Conservation (phyloP, 2,797 vertebrate species). For the Crenichthys baileyi region DNA sequence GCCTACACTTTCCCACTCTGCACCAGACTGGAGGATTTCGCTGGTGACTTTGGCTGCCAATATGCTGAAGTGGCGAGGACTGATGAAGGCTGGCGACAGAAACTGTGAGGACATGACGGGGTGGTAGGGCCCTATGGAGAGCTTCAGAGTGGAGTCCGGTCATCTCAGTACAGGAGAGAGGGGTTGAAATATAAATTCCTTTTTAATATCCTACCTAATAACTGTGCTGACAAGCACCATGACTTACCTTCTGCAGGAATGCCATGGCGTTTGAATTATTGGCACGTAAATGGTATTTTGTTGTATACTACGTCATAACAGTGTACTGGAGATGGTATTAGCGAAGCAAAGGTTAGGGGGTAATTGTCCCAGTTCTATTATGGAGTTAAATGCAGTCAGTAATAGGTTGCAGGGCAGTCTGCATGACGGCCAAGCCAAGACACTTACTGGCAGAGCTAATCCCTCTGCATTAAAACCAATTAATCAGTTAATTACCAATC, state of each 20-base stretch:
- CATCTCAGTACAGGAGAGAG: conserved; percentile 28
- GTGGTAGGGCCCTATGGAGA: conserved; percentile 39
- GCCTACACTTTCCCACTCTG: conserved; percentile 28
- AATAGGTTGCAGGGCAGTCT: conserved; percentile 6
- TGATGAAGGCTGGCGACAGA: conserved; percentile 60
- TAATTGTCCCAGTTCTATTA: conserved; percentile 61
- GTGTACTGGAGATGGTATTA: conserved; percentile 49
- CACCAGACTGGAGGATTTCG: conserved; percentile 24
- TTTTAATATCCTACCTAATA: conserved; percentile 75
- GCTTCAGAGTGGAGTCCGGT: conserved; percentile 19
- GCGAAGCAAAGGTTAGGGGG: conserved; percentile 71
- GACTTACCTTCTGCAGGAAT: conserved; percentile 73
- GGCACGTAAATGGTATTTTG: conserved; percentile 74
- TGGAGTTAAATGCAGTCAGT: conserved; percentile 44
- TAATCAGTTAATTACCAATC: conserved; percentile 56
- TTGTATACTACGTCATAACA: conserved; percentile 48
- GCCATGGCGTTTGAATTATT: conserved; percentile 81
- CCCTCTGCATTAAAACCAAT: conserved; percentile 48
- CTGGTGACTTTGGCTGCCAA: conserved; percentile 40
- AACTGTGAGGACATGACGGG: conserved; percentile 32
- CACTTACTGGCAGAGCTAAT: conserved; percentile 35
- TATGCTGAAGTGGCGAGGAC: conserved; percentile 24
- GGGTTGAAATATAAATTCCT: conserved; percentile 73
- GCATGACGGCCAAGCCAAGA: conserved; percentile 37
- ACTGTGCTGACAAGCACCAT: conserved; percentile 75